Percentiles rank a stretch among this genome's conserved stretches.
Evolutionary conservation across 2,888 invertebrate genomes (phyloP).

Genomic region (Nephrotoma guestfalica): DNA sequence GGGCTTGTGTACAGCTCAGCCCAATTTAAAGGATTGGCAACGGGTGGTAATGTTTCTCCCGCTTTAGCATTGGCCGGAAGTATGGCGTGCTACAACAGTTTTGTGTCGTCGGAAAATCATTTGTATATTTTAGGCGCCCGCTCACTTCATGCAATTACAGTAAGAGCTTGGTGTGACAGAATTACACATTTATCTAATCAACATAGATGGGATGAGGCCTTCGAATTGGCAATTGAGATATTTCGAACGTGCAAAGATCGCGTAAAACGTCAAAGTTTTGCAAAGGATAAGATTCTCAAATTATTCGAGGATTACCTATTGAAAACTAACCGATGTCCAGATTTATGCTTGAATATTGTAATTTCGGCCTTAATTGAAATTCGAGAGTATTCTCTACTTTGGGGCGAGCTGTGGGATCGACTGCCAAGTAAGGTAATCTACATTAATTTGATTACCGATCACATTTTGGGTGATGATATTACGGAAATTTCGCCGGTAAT

Average conservation of each 20-base stretch:
- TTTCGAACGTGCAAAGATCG: conserved; percentile 27
- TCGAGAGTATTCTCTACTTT: conserved; percentile 37
- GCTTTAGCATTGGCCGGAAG: conserved; percentile 44
- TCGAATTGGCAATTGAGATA: conserved; percentile 39
- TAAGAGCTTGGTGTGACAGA: conserved; percentile 52
- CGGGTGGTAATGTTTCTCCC: conserved; percentile 80
- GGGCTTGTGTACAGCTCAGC: conserved; percentile 77
- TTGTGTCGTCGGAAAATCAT: conserved; percentile 49
- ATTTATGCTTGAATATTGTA: conserved; percentile 29
- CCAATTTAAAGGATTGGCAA: conserved; percentile 76
- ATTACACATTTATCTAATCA: conserved; percentile 45
- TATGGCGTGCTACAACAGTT: conserved; percentile 56
- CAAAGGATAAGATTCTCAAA: conserved; percentile 31
- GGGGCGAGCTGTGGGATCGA: conserved; percentile 47
- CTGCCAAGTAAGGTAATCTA: conserved; percentile 41
- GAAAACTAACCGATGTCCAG: conserved; percentile 28
- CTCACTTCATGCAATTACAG: conserved; percentile 41
- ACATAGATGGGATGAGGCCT: conserved; percentile 40
- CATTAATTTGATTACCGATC: conserved; percentile 53
- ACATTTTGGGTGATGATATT: conserved; percentile 49
- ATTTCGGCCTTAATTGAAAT: conserved; percentile 28
- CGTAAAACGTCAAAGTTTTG: conserved; percentile 29
- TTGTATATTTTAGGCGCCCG: conserved; percentile 54
- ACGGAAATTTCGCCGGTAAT: conserved; percentile 49
- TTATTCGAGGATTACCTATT: conserved; percentile 33